phyloP scores from a whole-genome alignment of 2,888 invertebrate genomes.

The Drosophila tanythrix region DNA sequence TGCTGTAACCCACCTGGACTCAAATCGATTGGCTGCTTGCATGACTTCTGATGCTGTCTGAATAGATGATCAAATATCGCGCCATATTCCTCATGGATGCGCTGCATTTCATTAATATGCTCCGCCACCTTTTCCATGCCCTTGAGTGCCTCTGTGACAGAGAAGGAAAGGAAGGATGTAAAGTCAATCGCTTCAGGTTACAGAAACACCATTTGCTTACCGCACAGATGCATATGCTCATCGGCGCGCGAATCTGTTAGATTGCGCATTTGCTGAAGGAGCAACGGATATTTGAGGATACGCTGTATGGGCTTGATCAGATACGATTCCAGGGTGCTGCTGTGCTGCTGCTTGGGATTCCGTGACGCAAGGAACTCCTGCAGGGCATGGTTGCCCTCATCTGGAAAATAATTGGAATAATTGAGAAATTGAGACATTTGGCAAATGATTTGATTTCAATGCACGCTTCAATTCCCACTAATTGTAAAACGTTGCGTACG shows the following conservation, averaged over 20 bases:
- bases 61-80: slow-evolving; percentile 98
- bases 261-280: slow-evolving; percentile 97
- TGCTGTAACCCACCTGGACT: slow-evolving; percentile 89
- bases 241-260: slow-evolving; percentile 96
- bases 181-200: neutral
- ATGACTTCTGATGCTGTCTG: slow-evolving; percentile 97
- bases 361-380: slow-evolving; percentile 97
- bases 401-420: slow-evolving; percentile 85
- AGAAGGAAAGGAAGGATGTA: neutral
- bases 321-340: slow-evolving; percentile 98
- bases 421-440: slow-evolving; percentile 71
- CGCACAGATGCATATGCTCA: slow-evolving; percentile 96
- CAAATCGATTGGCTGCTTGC: slow-evolving; percentile 97
- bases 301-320: slow-evolving; percentile 99
- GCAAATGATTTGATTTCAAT: slow-evolving; percentile 78
- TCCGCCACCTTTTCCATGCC: slow-evolving; percentile 99
- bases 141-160: slow-evolving; percentile 93
- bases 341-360: slow-evolving; percentile 98
- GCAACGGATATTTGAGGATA: slow-evolving; percentile 97
- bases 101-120: slow-evolving; percentile 99
- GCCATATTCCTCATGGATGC: slow-evolving; percentile 99
- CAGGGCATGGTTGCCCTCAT: slow-evolving; percentile 97
- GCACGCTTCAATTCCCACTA: slow-evolving; percentile 61
- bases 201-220: slow-evolving; percentile 86
- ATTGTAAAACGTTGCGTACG: slow-evolving; percentile 45